These are phyloP conservation scores for Teleogryllus oceanicus DNA, from an alignment of 2,888 invertebrate genomes.

Conservation along the genomic window DNA sequence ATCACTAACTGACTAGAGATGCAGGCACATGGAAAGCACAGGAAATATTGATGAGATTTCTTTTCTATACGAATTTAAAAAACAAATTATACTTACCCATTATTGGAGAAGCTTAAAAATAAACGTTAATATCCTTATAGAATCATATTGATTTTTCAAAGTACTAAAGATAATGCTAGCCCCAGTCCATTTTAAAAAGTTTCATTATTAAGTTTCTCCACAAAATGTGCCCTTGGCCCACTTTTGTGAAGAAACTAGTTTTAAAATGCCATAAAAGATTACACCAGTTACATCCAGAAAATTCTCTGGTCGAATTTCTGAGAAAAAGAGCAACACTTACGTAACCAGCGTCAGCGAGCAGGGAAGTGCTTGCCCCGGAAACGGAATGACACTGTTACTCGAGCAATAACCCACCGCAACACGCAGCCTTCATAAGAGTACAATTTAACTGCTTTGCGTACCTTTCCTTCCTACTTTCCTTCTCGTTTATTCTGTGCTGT, in stretches of 20 bases:
- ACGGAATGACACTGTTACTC: conserved; percentile 18
- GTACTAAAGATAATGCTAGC: too few species aligned
- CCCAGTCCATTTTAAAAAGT: background rate
- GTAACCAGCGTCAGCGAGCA: background rate
- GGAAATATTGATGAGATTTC: too few species aligned
- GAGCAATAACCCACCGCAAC: background rate
- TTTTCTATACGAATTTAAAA: too few species aligned
- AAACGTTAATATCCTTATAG: too few species aligned
- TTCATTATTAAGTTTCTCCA: background rate
- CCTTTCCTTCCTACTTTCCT: conserved; percentile 1
- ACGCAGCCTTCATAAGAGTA: conserved; percentile 7
- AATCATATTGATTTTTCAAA: too few species aligned
- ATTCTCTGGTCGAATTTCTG: background rate
- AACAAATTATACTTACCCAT: too few species aligned
- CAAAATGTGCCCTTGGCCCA: background rate
- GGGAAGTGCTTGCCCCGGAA: conserved; percentile 1
- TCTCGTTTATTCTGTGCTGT: background rate
- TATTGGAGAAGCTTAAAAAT: too few species aligned
- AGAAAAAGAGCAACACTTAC: background rate
- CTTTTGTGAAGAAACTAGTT: background rate
- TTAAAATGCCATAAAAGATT: background rate
- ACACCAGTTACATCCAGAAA: background rate
- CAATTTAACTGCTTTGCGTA: conserved; percentile 1
- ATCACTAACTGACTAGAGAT: too few species aligned
- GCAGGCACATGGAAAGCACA: too few species aligned